Evolutionary conservation across 2,113 vertebrate species (phyloP), one percentile per base, ranked within the genome.

Genomic region (Rhombomys opimus): DNA sequence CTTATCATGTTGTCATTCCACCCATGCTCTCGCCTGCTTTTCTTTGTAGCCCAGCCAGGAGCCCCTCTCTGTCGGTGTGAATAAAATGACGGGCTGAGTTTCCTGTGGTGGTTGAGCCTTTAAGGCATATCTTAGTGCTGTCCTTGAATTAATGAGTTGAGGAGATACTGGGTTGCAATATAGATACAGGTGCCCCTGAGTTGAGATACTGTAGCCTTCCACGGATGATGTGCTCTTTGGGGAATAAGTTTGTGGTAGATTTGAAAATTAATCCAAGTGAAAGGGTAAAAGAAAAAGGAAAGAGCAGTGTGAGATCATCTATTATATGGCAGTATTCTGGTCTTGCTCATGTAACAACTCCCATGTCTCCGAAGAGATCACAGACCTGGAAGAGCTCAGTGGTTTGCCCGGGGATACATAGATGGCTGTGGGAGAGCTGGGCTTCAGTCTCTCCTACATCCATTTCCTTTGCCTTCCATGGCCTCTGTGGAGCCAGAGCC

Each of bases 381-480:
- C 35, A 94, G 68, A 38, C 32, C 32, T 91, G 63, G 82, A 77
- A 23, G 30, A 3, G 35, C 27, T 87, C 18, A 15, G 17, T 52
- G 89, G 38, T 63, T 73, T 91, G 59, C 38, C 72, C 7, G 2
- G 3, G 23, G 67, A 30, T 52, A 22, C 76, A 70, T 11, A 25
- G 32, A 5, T 1, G 25, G n/a, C 41, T 5, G 0, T 3, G 7
- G 2, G 12, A 8, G 54, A 38, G 46, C 14, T 52, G 17, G 25
- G 46, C 35, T 38, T 30, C 27, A 25, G 1, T 32, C 76, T 11
- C 2, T 76, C 38, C 68, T 46, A 59, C 30, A 25, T 52, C 41
- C 23, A 75, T 91, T 54, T 27, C 35, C 22, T 0, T 63, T 27
- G 9, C 5, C 30, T 23, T 25, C 57, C 5, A 30, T 1, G 22